Evolutionary conservation across 2,888 invertebrate species (phyloP).

Genomic region (Crepidodera aurea): DNA sequence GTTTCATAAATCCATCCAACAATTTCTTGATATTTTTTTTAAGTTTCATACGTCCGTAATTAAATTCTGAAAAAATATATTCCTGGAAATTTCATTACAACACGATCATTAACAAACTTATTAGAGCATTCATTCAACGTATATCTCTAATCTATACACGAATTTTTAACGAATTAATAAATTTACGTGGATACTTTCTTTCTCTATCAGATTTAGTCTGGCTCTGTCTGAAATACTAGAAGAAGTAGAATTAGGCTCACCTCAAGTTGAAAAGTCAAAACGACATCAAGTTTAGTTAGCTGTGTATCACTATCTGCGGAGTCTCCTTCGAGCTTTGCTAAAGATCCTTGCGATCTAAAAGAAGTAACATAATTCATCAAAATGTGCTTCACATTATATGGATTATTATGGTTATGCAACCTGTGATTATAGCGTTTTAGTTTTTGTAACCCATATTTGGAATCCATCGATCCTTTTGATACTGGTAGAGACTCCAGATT

Average conservation of each 20-base stretch:
- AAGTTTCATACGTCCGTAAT: too few species aligned
- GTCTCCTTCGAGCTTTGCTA: constrained; percentile 92
- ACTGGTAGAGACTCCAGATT: constrained; percentile 99
- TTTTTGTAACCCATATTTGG: constrained; percentile 97
- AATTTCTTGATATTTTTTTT: too few species aligned
- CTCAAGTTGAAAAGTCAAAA: constrained; percentile 95
- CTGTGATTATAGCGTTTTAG: constrained; percentile 98
- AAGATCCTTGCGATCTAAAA: constrained; percentile 87
- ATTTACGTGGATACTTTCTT: too few species aligned
- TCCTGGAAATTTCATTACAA: too few species aligned
- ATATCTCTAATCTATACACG: too few species aligned
- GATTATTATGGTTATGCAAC: constrained; percentile 70
- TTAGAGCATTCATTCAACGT: too few species aligned
- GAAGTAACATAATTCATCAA: constrained; percentile 64
- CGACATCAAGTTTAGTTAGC: constrained; percentile 97
- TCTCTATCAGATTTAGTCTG: too few species aligned
- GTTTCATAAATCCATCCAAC: too few species aligned
- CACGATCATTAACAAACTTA: too few species aligned
- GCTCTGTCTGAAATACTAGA: too few species aligned
- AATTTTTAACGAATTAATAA: too few species aligned
- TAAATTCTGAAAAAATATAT: too few species aligned
- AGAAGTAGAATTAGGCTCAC: constrained; percentile 60
- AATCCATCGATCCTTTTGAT: constrained; percentile 96
- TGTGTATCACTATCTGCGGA: constrained; percentile 95
- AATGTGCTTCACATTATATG: constrained; percentile 63